These are phyloP conservation scores for Mylabris sibirica DNA, from an alignment of 2,888 invertebrate species.

Conservation along the genomic window DNA sequence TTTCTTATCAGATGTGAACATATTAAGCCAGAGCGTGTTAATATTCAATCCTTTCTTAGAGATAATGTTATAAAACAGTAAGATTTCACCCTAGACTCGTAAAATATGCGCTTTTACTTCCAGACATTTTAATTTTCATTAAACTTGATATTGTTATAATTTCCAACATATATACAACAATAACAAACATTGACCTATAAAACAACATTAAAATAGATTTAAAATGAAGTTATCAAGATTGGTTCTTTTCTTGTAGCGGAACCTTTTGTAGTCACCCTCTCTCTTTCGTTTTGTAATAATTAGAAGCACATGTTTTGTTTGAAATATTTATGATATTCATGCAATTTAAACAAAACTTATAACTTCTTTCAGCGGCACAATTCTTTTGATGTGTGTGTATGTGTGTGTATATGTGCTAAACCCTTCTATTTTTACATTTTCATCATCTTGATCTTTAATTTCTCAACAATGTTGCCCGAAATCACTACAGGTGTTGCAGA, in stretches of 20 bases:
- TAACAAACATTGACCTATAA: slow-evolving; percentile 23
- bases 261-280: slow-evolving; percentile 13
- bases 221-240: slow-evolving; percentile 24
- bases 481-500: slow-evolving; percentile 21
- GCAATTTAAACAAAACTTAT: slow-evolving; percentile 40
- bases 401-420: too few species aligned
- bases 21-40: slow-evolving; percentile 27
- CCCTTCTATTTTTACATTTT: not conserved
- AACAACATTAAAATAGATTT: slow-evolving; percentile 16
- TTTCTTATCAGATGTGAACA: slow-evolving; percentile 31
- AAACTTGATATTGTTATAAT: slow-evolving; percentile 36
- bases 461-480: slow-evolving; percentile 26
- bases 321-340: slow-evolving; percentile 47
- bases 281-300: slow-evolving; percentile 40
- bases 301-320: slow-evolving; percentile 49
- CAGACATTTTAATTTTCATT: slow-evolving; percentile 57
- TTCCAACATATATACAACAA: slow-evolving; percentile 1
- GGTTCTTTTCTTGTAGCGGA: not conserved
- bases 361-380: slow-evolving; percentile 46
- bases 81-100: slow-evolving; percentile 47
- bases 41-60: slow-evolving; percentile 41
- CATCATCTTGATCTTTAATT: not conserved
- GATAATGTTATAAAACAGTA: slow-evolving; percentile 46
- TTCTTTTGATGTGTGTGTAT: slow-evolving; percentile 42
- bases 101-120: slow-evolving; percentile 53